Evolutionary conservation across 2,888 invertebrate species (phyloP).

Genomic region (Cremastinae sp.): DNA sequence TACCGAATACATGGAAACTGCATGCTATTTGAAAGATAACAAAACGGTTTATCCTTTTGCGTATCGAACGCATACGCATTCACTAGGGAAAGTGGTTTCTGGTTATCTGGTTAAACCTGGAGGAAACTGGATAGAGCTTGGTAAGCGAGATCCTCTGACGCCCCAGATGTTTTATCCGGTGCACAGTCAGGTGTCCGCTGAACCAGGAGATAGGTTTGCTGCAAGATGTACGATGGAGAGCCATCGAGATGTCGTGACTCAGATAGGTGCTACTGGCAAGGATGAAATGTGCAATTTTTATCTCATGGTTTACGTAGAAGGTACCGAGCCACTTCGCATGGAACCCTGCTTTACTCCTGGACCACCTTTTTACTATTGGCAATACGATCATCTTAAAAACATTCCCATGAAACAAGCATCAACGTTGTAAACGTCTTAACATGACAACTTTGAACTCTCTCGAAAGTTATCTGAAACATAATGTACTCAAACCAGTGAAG

Average conservation of each 20-base stretch:
- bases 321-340: conserved; percentile 86
- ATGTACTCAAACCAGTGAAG: too few relatives aligned
- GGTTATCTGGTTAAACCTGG: conserved; percentile 84
- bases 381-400: conserved; percentile 84
- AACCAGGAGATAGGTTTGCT: conserved; percentile 88
- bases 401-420: conserved; percentile 89
- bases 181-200: conserved; percentile 83
- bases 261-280: conserved; percentile 90
- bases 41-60: conserved; percentile 96
- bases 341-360: conserved; percentile 93
- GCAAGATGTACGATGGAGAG: conserved; percentile 96
- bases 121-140: conserved; percentile 90
- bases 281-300: conserved; percentile 99
- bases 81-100: conserved; percentile 91
- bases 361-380: conserved; percentile 93
- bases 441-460: too few relatives aligned
- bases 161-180: conserved; percentile 98
- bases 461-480: too few relatives aligned
- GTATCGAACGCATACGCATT: conserved; percentile 96
- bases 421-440: conserved; percentile 76
- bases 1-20: conserved; percentile 93
- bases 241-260: conserved; percentile 83
- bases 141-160: conserved; percentile 91
- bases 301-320: conserved; percentile 94
- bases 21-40: conserved; percentile 90